A percentile compares a stretch with the other conserved stretches of the same genome.
phyloP scores from a whole-genome alignment of 2,113 vertebrate genomes.

The Pteruthius melanotis region DNA sequence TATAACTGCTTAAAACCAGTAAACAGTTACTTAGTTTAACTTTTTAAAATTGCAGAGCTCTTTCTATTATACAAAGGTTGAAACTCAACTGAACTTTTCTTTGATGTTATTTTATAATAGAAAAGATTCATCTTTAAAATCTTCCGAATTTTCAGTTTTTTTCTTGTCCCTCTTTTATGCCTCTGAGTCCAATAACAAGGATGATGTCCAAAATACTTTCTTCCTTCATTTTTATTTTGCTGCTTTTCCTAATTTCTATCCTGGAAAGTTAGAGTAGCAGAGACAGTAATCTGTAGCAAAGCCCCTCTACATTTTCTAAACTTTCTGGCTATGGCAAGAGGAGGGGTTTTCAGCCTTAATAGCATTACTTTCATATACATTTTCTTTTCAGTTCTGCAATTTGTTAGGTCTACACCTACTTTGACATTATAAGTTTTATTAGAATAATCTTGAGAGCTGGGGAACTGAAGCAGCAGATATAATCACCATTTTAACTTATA shows the following conservation, averaged over 20 bases:
- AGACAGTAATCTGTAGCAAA: neutral
- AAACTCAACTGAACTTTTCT: neutral
- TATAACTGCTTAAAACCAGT: neutral
- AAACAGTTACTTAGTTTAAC: neutral
- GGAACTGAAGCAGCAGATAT: neutral
- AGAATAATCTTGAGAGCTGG: neutral
- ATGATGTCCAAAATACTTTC: neutral
- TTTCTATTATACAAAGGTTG: neutral
- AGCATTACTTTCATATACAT: neutral
- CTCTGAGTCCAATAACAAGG: neutral
- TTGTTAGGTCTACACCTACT: neutral
- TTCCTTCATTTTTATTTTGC: neutral
- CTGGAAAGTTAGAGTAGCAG: neutral
- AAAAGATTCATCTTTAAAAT: neutral
- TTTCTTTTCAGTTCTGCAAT: neutral
- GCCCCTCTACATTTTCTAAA: neutral
- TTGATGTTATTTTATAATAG: neutral
- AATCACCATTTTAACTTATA: neutral
- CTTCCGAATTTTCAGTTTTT: neutral
- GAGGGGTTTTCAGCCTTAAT: neutral
- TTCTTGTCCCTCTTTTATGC: neutral
- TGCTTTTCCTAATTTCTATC: neutral
- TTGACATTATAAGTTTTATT: neutral
- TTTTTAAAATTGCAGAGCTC: neutral
- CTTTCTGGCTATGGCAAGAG: neutral